Percentiles rank a stretch among this genome's conserved stretches.
Evolutionary conservation across 1,140 invertebrate genomes (phyloP).

Genomic region (Andricus grossulariae): DNA sequence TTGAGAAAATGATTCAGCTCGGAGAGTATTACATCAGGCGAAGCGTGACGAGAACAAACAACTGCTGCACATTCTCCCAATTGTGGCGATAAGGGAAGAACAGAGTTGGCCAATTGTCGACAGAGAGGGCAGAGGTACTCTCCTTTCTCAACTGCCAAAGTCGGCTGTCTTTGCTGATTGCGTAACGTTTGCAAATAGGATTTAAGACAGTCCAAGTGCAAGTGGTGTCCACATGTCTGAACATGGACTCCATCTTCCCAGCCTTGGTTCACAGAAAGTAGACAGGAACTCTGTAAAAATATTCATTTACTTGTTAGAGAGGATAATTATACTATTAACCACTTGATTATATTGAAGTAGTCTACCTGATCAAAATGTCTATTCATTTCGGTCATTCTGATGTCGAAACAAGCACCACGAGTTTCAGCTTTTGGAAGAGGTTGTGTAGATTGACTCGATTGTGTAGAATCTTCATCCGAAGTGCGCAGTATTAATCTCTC

Average conservation of each 20-base stretch:
- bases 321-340: neutral
- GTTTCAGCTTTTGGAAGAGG: constrained; percentile 77
- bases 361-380: constrained; percentile 85
- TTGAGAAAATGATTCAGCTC: constrained; percentile 82
- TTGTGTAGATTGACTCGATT: neutral
- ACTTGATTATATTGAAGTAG: constrained; percentile 32
- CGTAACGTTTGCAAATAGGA: constrained; percentile 90
- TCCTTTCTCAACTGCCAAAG: constrained; percentile 85
- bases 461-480: constrained; percentile 78
- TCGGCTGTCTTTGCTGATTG: constrained; percentile 84
- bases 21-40: constrained; percentile 75
- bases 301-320: neutral
- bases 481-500: constrained; percentile 81
- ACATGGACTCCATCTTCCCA: constrained; percentile 96
- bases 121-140: constrained; percentile 97
- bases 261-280: constrained; percentile 89
- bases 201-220: constrained; percentile 94
- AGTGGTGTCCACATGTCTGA: constrained; percentile 97
- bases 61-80: constrained; percentile 82
- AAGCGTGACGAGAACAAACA: constrained; percentile 78
- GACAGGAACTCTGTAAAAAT: constrained; percentile 83
- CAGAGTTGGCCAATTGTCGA: constrained; percentile 94
- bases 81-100: constrained; percentile 91
- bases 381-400: constrained; percentile 82
- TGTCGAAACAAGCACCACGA: constrained; percentile 81